Conservation (phyloP, 2,113 vertebrate species). For the Corvus moneduloides region DNA sequence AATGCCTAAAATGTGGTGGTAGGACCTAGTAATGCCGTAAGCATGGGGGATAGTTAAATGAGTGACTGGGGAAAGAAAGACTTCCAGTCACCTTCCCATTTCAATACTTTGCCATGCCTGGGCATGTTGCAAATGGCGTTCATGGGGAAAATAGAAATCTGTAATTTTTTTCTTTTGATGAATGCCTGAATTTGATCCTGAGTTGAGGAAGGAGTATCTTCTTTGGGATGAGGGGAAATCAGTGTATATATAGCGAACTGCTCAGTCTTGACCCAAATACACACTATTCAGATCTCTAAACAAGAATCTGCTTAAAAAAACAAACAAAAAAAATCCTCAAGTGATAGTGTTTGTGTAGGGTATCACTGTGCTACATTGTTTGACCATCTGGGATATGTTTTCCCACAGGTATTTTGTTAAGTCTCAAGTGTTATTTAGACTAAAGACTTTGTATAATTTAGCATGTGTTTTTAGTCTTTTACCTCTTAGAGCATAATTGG, state of each 20-base stretch:
- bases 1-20: neutral
- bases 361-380: neutral
- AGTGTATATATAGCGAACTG: neutral
- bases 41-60: neutral
- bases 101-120: neutral
- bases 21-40: neutral
- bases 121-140: neutral
- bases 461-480: slow-evolving; percentile 40
- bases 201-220: neutral
- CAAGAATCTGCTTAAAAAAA: neutral
- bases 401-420: slow-evolving; percentile 39
- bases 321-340: neutral
- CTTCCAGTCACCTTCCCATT: neutral
- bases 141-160: neutral
- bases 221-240: neutral
- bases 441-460: slow-evolving; percentile 5
- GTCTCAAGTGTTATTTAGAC: slow-evolving; percentile 6
- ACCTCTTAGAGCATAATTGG: slow-evolving; percentile 16
- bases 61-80: neutral
- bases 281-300: neutral
- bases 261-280: neutral
- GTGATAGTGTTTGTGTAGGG: neutral
- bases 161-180: neutral
- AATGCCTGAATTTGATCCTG: neutral
- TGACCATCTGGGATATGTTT: slow-evolving; percentile 22